Base-by-base conservation (phyloP, 2,888 invertebrate species). In the Nephrotoma appendiculata region DNA sequence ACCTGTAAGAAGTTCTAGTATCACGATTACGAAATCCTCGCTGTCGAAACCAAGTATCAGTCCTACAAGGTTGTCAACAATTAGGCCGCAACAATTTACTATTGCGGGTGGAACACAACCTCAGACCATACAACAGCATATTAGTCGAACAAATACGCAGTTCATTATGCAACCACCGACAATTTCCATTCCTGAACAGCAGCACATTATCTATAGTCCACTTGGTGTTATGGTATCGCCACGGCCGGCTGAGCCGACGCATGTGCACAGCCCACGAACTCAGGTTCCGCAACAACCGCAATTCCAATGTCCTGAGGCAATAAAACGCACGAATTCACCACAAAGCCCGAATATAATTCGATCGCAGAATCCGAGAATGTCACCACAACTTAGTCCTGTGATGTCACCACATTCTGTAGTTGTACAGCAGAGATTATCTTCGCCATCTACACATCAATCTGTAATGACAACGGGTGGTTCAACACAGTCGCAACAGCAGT, bases 151-250 rank as follows among this genome's bases (percentile, higher is more conserved):
- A 57, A 89, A 90, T 31, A 90, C 91, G 89, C 92, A 92, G 87
- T 91, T 89, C 7, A 93, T 92, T 88, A 92, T 94, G 91, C 95
- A 95, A 89, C 93, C 95, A 12, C 93, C 95, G 5, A 94, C 94
- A 0, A 94, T 95, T 15, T 94, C 94, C 89, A 93, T 95, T 89
- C 94, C 95, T 4, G 94, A 94, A 83, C 91, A 92, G 86, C 92
- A 93, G 12, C 87, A 88, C 41, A 87, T 89, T 6, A 86, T 90
- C 1, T 91, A 91, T 84, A 91, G 91, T 2, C 90, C 91, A 12
- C 88, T 91, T 86, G 89, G 88, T 86, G 88, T 89, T 1, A 89
- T 91, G 45, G 87, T 91, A 19, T 89, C 93, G 89, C 89, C 93
- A 90, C 41, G 93, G 92, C 86, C 92, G 91, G 15, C 92, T 91